Percentiles rank a stretch among this genome's conserved stretches.
phyloP scores from a whole-genome alignment of 2,888 invertebrate species.

The Electrophaes corylata region DNA sequence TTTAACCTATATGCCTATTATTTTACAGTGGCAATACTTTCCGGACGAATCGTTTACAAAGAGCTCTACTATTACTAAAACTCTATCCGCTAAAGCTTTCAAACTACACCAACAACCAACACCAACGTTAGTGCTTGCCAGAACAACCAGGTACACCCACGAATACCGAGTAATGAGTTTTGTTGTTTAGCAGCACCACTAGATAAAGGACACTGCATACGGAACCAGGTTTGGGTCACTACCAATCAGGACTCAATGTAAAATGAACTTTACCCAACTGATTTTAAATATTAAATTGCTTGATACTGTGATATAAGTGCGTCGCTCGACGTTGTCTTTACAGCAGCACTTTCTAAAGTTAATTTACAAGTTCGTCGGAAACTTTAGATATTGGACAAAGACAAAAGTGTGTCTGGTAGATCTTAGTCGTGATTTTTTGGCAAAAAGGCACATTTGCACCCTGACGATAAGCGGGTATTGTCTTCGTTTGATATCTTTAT shows the following conservation, averaged over 20 bases:
- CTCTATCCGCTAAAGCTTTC: conserved; percentile 34
- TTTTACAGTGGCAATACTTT: no score
- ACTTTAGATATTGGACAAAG: background rate
- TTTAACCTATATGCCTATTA: no score
- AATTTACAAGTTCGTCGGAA: background rate
- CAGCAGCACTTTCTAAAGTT: background rate
- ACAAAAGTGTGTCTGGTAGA: background rate
- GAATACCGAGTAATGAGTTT: conserved; percentile 80
- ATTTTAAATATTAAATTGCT: background rate
- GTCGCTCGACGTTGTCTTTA: background rate
- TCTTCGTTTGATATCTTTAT: no score
- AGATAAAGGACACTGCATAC: conserved; percentile 69
- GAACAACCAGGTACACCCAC: conserved; percentile 72
- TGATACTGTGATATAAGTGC: background rate
- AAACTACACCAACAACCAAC: conserved; percentile 36
- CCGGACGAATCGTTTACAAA: background rate
- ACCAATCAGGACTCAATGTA: background rate
- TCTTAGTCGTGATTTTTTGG: no score
- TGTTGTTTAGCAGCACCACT: conserved; percentile 74
- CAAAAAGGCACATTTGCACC: no score
- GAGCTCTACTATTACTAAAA: background rate
- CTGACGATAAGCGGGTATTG: no score
- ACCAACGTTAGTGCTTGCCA: conserved; percentile 56
- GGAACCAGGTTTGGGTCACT: conserved; percentile 44
- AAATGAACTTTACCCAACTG: conserved; percentile 1